Conservation (phyloP, 2,113 vertebrate genomes). For the Engraulis encrasicolus region DNA sequence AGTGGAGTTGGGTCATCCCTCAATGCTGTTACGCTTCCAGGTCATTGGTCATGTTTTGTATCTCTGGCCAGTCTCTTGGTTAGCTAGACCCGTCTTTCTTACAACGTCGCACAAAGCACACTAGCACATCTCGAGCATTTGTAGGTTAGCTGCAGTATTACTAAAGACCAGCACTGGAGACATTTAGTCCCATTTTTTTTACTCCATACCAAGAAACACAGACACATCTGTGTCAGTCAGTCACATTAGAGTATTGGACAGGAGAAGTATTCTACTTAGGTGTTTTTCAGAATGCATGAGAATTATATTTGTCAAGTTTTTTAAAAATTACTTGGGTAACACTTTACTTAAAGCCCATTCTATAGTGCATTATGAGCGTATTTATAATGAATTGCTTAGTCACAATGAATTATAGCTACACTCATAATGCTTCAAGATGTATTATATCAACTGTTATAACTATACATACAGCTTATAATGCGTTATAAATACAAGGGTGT, state of each 20-base stretch:
- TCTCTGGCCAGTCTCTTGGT: not conserved
- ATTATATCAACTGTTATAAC: no score
- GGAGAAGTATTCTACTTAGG: no score
- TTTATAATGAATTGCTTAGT: no score
- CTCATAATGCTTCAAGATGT: no score
- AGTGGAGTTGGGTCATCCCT: not conserved
- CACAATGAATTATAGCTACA: no score
- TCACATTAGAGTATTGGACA: not conserved
- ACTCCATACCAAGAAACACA: not conserved
- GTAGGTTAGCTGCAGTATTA: not conserved
- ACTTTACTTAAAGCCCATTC: no score
- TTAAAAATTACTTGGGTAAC: no score
- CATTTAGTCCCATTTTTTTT: not conserved
- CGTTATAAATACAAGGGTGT: no score
- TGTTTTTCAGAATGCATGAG: no score
- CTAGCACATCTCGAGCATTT: not conserved
- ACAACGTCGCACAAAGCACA: not conserved
- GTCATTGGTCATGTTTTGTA: not conserved
- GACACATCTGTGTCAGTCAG: not conserved
- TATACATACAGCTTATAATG: no score
- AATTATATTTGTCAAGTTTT: no score
- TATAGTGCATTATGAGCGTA: no score
- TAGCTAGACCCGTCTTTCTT: not conserved
- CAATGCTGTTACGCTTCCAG: constrained; percentile 11
- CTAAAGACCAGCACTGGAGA: not conserved